Evolutionary conservation across 2,797 vertebrate species (phyloP), one percentile per base, ranked within the genome.

Genomic region (Takifugu ocellatus): DNA sequence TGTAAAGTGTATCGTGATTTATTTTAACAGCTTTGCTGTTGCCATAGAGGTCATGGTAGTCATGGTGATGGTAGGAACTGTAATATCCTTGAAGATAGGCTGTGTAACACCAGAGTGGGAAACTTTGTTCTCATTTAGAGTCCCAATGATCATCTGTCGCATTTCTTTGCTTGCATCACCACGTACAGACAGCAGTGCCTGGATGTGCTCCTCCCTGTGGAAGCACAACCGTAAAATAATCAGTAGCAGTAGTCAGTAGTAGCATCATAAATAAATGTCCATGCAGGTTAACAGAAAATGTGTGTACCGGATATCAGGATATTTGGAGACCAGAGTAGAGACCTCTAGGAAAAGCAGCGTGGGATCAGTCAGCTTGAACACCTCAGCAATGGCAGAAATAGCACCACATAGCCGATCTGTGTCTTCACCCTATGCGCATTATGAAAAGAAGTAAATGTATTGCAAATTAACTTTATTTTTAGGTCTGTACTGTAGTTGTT

Each of bases 361-460:
- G 21, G 97, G 96, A 78, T 99, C 97, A 0, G 95, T 98, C 54
- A 99, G 92, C 79, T 99, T 99, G 68, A 99, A 95, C 33, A 99
- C 97, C 63, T 99, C 97, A 1, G 97, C 97, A 3, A 98, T 93
- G 16, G 95, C 95, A 43, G 92, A 51, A 56, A 99, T 98, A 48
- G 95, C 93, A 2, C 92, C 94, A 68, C 96, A 99, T 16, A 97
- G 91, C 5, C 84, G 67, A 48, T 95, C 94, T 0, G 91, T 92
- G 25, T 96, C 95, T 59, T 94, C 94, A 7, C 92, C 92, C 85
- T 92, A 16, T 21, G 21, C 21, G 1, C 21, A 21, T 21, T 21
- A 21, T 21, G 21, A 21, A 21, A 21, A 21, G 21, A 21, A 21
- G 21, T 21, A 21, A 21, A 21, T 21, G 21, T 21, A 21, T 21